A percentile compares a stretch with the other conserved stretches of the same genome.
Evolutionary conservation across 37 sponge, comb jelly and placozoan genomes (phyloP).

Genomic region (Amphimedon queenslandica): DNA sequence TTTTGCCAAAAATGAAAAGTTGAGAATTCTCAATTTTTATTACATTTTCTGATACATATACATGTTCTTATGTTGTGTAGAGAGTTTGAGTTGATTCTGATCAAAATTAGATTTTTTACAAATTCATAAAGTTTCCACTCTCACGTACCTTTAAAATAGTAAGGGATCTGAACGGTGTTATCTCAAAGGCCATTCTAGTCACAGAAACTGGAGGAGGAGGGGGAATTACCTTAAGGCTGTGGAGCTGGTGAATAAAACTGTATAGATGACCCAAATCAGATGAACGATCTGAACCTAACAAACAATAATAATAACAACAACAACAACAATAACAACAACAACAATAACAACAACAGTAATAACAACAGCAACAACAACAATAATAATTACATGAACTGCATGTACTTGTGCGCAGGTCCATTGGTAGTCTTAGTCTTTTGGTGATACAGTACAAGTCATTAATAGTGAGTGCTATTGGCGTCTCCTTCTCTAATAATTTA

Average conservation of each 20-base stretch:
- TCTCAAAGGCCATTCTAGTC: constrained; percentile 54
- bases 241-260: constrained; percentile 65
- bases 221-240: constrained; percentile 42
- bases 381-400: no score
- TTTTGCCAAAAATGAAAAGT: no score
- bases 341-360: no score
- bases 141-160: constrained; percentile 34
- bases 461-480: constrained; percentile 59
- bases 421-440: constrained; percentile 68
- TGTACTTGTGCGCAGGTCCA: constrained; percentile 35
- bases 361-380: no score
- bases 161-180: constrained; percentile 61
- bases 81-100: no score
- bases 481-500: constrained; percentile 33
- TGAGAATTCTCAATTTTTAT: no score
- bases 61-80: no score
- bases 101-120: no score
- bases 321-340: no score
- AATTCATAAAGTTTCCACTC: no score
- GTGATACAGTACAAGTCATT: constrained; percentile 78
- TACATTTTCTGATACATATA: no score
- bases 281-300: constrained; percentile 13
- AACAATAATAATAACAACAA: no score
- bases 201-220: constrained; percentile 57
- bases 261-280: constrained; percentile 74